Evolutionary conservation across 2,113 vertebrate species (phyloP), one percentile per base, ranked within the genome.

Genomic region (Ctenomys sociabilis): DNA sequence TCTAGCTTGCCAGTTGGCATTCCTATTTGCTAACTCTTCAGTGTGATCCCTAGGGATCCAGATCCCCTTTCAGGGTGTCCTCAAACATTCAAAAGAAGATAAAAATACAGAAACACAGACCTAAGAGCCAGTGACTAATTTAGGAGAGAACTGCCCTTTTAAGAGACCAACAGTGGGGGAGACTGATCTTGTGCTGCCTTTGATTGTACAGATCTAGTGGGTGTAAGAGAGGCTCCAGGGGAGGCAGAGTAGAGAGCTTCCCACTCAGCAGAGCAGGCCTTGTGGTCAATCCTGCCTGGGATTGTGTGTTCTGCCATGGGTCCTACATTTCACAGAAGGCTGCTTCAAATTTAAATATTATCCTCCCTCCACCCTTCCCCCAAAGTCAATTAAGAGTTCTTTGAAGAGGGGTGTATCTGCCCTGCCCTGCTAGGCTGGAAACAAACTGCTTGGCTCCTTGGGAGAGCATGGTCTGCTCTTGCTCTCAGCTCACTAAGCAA

Each of bases 401-500:
- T 77, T 66, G 63, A 35, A 80, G 63, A 92, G 93, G 24, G 93
- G 57, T 70, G 75, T 37, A 22, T 83, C 72, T 68, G 66, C 88
- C 40, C 82, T 80, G 88, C 40, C 81, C 88, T 37, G 59, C 87
- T 28, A 59, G 82, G n/a, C 82, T 84, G 35, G 66, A 97, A 94
- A 94, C 95, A 95, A 61, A 93, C 75, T 80, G 75, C 35, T 82
- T 59, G 8, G 66, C 82, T 95, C 92, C 95, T 35, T 26, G 19
- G 40, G 63, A 10, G 35, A 54, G 14, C 49, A 66, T 61, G 93
- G 84, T 73, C 93, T 52, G 73, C 86, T 88, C 78, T 70, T 3
- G 19, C 45, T 93, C 95, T 95, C 95, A 77, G 88, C 83, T 95
- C 92, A 24, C 95, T 66, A 86, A 91, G 95, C 92, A 96, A 98